Evolutionary conservation across 1,140 invertebrate genomes (phyloP), one percentile per base, ranked within the genome.

Genomic region (Ostrea edulis): DNA sequence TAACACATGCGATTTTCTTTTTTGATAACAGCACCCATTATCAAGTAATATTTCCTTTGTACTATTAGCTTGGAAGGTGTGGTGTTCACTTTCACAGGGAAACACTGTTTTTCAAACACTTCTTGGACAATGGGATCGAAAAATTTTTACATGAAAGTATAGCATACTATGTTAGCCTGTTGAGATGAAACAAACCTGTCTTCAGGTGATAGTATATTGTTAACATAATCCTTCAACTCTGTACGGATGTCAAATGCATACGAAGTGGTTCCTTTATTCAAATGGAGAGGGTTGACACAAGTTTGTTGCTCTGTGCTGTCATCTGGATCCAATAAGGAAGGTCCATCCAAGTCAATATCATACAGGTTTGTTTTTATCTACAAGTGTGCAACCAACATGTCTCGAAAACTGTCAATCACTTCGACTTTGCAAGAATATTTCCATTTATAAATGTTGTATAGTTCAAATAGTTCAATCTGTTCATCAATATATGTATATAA

Each of bases 271-370:
- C 87, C 97, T 44, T 97, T 97, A 93, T 97, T 97, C 90, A 98
- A 95, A 90, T 97, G 97, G 85, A 97, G 96, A 87, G 97, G 97
- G 94, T 97, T 98, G 58, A 98, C 98, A 95, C 98, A 98, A 12
- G 97, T 91, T 29, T 93, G 89, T 55, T 93, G 88, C 4, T 88
- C 83, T 20, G 25, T 89, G 51, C 91, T 90, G 5, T 88, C 85
- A 8, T 77, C 25, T 7, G 68, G 68, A 14, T 77, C 68, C 68
- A 77, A 14, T 29, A 77, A 17, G 7, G 17, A 77, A 35, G 68
- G 68, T 29, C 68, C 68, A 77, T 77, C 68, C 29, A 77, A 25
- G 68, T 77, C 25, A 77, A 77, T 25, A 29, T 77, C 68, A 12
- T 77, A 77, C 7, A 77, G 25, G 5, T 14, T 77, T 8, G 68